Percentiles rank a stretch among this genome's conserved stretches.
Conservation (phyloP, 1,140 invertebrate genomes). For the Probaryconus sp. region DNA sequence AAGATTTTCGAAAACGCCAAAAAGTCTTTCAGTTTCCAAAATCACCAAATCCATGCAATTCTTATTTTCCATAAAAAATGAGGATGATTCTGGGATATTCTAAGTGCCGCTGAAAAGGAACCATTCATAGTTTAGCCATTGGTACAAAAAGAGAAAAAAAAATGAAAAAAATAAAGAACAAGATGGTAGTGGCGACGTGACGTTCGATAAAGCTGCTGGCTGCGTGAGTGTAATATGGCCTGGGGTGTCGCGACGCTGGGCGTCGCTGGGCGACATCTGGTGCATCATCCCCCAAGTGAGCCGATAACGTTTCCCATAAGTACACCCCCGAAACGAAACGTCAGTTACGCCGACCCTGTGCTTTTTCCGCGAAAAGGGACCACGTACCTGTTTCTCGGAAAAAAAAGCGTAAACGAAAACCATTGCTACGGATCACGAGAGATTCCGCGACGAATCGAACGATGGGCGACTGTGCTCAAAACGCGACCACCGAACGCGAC, state of each 20-base stretch:
- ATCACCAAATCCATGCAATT: too few species aligned
- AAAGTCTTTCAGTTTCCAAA: too few species aligned
- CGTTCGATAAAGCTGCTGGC: constrained; percentile 57
- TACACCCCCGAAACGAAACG: constrained; percentile 72
- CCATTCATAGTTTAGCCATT: constrained; percentile 10
- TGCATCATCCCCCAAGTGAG: constrained; percentile 58
- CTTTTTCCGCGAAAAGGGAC: constrained; percentile 41
- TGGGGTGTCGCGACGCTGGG: constrained; percentile 64
- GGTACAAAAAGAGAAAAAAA: neutral
- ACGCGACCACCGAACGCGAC: constrained; percentile 13
- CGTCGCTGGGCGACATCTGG: constrained; percentile 68
- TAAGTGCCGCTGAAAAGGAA: constrained; percentile 1
- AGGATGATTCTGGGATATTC: too few species aligned
- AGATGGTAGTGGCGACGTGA: constrained; percentile 8
- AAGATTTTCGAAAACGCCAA: too few species aligned
- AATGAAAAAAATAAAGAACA: neutral
- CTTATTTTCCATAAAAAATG: too few species aligned
- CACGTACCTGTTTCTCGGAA: constrained; percentile 11
- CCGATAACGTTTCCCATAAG: constrained; percentile 72
- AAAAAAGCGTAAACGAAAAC: neutral
- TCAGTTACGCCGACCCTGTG: constrained; percentile 65
- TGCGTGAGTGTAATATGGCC: constrained; percentile 62
- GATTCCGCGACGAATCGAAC: neutral
- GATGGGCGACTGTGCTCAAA: constrained; percentile 5
- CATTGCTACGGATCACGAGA: neutral